Conservation (phyloP, 2,888 invertebrate species). For the Melitaea athalia region DNA sequence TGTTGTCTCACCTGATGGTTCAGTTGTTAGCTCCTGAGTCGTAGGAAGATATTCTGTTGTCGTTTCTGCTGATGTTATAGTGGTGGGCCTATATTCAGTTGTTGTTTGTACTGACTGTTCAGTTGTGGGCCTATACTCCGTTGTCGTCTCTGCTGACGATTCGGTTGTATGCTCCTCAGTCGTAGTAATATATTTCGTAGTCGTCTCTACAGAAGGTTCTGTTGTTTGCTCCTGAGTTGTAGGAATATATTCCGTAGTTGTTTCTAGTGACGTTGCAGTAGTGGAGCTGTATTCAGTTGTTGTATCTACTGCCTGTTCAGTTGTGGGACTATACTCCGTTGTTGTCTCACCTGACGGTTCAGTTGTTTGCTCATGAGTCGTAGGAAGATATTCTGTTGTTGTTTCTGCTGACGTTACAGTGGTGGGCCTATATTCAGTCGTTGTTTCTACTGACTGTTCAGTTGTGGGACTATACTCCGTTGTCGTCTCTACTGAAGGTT, state of each 20-base stretch:
- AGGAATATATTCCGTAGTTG: constrained; percentile 2
- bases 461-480: not conserved
- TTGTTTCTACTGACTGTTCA: not conserved
- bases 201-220: not conserved
- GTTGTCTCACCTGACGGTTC: constrained; percentile 2
- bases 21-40: too few species aligned
- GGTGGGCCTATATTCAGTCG: not conserved
- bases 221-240: not conserved
- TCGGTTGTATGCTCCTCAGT: not conserved
- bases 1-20: too few species aligned
- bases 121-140: not conserved
- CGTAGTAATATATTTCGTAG: not conserved
- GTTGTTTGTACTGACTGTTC: not conserved
- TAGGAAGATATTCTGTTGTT: not conserved
- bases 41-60: too few species aligned
- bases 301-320: too few species aligned
- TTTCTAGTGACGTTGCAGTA: not conserved
- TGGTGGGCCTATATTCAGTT: not conserved
- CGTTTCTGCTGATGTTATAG: not conserved
- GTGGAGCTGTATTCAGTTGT: too few species aligned
- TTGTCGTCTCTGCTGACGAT: constrained; percentile 7
- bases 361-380: not conserved
- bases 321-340: not conserved
- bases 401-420: not conserved
- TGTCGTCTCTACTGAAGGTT: not conserved